Conservation (phyloP, 2,113 vertebrate species). For the Myodes glareolus region DNA sequence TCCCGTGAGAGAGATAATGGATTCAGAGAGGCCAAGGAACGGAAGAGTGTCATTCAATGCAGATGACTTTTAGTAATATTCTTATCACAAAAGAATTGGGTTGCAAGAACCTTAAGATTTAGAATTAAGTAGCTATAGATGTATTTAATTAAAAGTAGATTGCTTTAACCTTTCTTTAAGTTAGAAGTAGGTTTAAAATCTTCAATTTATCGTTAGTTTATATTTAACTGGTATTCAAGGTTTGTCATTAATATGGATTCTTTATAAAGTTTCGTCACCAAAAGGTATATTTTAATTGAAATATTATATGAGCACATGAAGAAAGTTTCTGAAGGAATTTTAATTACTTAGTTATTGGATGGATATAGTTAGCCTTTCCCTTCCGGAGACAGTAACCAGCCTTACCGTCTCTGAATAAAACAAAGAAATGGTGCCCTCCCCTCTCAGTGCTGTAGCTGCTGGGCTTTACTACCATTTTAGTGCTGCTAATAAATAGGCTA, state of each 20-base stretch:
- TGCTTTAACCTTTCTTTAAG: slow-evolving; percentile 84
- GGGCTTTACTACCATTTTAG: slow-evolving; percentile 27
- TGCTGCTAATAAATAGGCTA: not conserved
- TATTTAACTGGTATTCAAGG: slow-evolving; percentile 79
- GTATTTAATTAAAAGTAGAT: slow-evolving; percentile 86
- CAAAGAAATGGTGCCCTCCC: not conserved
- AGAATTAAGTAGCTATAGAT: slow-evolving; percentile 81
- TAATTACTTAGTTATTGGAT: slow-evolving; percentile 43
- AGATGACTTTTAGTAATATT: slow-evolving; percentile 81
- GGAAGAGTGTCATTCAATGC: slow-evolving; percentile 81
- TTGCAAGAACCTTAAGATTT: slow-evolving; percentile 80
- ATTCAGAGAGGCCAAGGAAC: slow-evolving; percentile 76
- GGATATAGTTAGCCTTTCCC: slow-evolving; percentile 31
- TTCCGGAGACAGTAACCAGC: slow-evolving; percentile 20
- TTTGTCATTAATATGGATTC: slow-evolving; percentile 74
- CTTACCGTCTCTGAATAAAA: slow-evolving; percentile 11
- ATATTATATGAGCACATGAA: not conserved
- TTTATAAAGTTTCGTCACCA: slow-evolving; percentile 53
- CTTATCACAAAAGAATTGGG: slow-evolving; percentile 80
- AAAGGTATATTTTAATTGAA: slow-evolving; percentile 68
- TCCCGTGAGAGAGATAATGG: slow-evolving; percentile 78
- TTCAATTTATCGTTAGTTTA: slow-evolving; percentile 78
- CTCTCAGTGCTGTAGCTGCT: not conserved
- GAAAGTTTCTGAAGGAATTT: slow-evolving; percentile 66
- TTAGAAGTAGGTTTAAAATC: slow-evolving; percentile 82